Conservation (phyloP, 1,140 invertebrate genomes). For the Bradynema listronoti region DNA sequence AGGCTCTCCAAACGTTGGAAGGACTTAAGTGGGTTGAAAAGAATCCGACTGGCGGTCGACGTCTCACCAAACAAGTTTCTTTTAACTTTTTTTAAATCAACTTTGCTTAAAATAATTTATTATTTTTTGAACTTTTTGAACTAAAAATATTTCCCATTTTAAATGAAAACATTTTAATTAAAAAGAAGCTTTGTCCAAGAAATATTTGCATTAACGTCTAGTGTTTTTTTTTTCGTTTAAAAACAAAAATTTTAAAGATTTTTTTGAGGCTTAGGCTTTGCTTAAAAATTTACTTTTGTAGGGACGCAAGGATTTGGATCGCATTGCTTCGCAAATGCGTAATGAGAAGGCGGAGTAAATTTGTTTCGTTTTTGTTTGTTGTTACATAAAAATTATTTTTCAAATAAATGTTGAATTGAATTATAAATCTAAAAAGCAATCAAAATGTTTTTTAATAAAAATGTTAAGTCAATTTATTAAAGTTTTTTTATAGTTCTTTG, state of each 20-base stretch:
- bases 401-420: too few species aligned
- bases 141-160: too few species aligned
- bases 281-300: constrained; percentile 60
- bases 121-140: too few species aligned
- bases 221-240: background rate
- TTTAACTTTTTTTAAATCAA: background rate
- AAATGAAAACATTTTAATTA: too few species aligned
- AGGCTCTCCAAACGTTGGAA: constrained; percentile 86
- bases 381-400: too few species aligned
- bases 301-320: constrained; percentile 88
- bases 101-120: background rate
- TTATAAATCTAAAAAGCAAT: too few species aligned
- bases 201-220: too few species aligned
- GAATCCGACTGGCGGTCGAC: constrained; percentile 61
- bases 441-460: too few species aligned
- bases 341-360: constrained; percentile 45
- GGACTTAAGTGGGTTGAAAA: constrained; percentile 87
- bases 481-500: too few species aligned
- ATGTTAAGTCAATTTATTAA: too few species aligned
- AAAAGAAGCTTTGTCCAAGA: too few species aligned
- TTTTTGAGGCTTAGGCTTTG: background rate
- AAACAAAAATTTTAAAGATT: background rate
- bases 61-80: constrained; percentile 42
- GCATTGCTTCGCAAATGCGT: constrained; percentile 85
- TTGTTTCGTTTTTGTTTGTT: too few species aligned